Evolutionary conservation across 1,140 invertebrate species (phyloP), one percentile per base, ranked within the genome.

Genomic region (Cherax quadricarinatus): DNA sequence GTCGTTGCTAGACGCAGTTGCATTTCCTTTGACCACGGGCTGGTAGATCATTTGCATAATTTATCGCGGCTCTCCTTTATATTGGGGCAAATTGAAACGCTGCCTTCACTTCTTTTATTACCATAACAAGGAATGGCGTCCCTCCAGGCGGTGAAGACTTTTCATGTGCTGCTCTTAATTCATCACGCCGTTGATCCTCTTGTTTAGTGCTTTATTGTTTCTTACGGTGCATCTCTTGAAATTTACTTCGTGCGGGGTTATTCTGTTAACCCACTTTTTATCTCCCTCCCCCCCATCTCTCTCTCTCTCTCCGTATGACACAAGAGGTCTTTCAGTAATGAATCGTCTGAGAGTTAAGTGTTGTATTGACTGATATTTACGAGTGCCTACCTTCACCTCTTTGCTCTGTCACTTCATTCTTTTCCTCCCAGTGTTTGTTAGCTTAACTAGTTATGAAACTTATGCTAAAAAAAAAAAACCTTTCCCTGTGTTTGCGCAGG

Each of bases 21-120:
- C 57, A 21, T 84, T 84, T 84, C 49, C 49, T 62, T 84, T 60
- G 24, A 60, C 82, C 82, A 62, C 16, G 14, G 6, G 12, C 41
- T 16, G 30, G 62, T 16, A 24, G 51, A 66, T 30, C 86, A 88
- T 88, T 88, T 75, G 66, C 86, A 88, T 88, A 88, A 75, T 88
- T 57, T 80, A 78, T 51, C 86, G 86, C 24, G 73, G 73, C 21
- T 88, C 73, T 88, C 86, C 51, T 79, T 30, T 88, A 24, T 88
- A 78, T 60, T 16, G 12, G 79, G 75, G 86, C 73, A 79, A 88
- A 88, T 88, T 88, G 86, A 88, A 88, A 53, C 41, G n/a, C 73
- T 53, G 84, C 48, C 41, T 21, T 75, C 41, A 75, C 14, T 86
- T 49, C 57, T 41, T 79, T 5, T 60, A 78, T 75, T 75, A 75